A percentile compares a stretch with the other conserved stretches of the same genome.
These are phyloP conservation scores for Plagodis dolabraria DNA, from an alignment of 2,888 invertebrate genomes.

Conservation along the genomic window DNA sequence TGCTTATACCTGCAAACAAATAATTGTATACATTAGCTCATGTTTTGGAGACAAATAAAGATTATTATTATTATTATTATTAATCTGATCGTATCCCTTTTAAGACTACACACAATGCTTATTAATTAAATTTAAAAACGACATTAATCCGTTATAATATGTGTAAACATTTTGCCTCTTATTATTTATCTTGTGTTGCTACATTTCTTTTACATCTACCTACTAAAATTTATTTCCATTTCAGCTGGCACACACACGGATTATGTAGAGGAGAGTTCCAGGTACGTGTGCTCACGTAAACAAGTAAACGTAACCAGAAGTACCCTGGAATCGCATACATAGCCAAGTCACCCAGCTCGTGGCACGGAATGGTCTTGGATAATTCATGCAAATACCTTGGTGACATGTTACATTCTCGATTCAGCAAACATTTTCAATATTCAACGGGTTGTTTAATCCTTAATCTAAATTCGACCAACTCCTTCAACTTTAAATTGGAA, in stretches of 20 bases:
- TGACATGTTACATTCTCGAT: conserved; percentile 48
- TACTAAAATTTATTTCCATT: not conserved
- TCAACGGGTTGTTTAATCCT: conserved; percentile 45
- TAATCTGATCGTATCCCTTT: no score
- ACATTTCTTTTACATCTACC: no score
- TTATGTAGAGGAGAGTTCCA: conserved; percentile 22
- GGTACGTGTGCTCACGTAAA: conserved; percentile 11
- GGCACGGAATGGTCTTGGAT: conserved; percentile 29
- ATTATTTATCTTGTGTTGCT: conserved; percentile 1
- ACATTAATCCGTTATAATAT: no score
- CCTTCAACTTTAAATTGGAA: conserved; percentile 43
- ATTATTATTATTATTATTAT: no score
- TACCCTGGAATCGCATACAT: not conserved
- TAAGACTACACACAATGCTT: no score
- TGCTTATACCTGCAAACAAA: no score
- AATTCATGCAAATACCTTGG: conserved; percentile 49
- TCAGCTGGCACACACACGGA: conserved; percentile 4
- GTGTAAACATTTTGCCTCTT: not conserved
- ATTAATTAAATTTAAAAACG: no score
- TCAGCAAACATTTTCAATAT: conserved; percentile 45
- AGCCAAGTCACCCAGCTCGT: not conserved
- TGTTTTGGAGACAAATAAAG: no score
- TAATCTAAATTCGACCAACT: conserved; percentile 36
- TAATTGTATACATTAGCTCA: no score
- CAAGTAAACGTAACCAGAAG: conserved; percentile 41